Evolutionary conservation across 1,140 invertebrate species (phyloP).

Genomic region (Trichoplusia ni): DNA sequence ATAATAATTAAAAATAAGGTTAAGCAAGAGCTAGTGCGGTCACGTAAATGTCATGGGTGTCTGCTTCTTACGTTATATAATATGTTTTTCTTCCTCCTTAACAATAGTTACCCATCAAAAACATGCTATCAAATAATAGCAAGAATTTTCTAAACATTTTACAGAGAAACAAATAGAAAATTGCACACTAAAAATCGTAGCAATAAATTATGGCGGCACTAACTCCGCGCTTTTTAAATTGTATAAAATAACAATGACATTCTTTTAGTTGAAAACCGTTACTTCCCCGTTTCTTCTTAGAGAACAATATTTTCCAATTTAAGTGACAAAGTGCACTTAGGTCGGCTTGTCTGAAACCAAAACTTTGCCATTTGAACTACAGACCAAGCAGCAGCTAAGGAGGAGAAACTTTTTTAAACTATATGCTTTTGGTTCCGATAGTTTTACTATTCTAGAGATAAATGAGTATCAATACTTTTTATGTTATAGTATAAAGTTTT

Average conservation of each 20-base stretch:
- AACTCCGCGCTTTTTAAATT: constrained; percentile 24
- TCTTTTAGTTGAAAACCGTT: constrained; percentile 51
- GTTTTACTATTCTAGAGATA: background rate
- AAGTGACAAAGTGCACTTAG: constrained; percentile 80
- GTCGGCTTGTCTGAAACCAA: constrained; percentile 75
- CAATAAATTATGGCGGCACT: constrained; percentile 21
- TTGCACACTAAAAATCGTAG: background rate
- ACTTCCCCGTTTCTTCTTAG: constrained; percentile 54
- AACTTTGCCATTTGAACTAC: constrained; percentile 76
- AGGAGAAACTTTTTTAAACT: constrained; percentile 28
- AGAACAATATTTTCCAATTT: constrained; percentile 79
- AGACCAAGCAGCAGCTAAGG: constrained; percentile 53
- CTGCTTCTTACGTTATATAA: no score
- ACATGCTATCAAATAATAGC: background rate
- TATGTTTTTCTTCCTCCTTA: constrained; percentile 16
- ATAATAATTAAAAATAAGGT: no score
- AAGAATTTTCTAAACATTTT: background rate
- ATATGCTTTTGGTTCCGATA: constrained; percentile 14
- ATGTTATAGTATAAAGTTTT: no score
- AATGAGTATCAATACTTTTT: no score
- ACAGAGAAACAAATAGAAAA: constrained; percentile 15
- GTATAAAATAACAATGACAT: constrained; percentile 45
- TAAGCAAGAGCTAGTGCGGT: no score
- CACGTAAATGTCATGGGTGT: background rate
- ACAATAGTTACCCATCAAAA: background rate